A percentile compares a stretch with the other conserved stretches of the same genome.
Conservation (phyloP, 2,888 invertebrate genomes). For the Acholoe squamosa region DNA sequence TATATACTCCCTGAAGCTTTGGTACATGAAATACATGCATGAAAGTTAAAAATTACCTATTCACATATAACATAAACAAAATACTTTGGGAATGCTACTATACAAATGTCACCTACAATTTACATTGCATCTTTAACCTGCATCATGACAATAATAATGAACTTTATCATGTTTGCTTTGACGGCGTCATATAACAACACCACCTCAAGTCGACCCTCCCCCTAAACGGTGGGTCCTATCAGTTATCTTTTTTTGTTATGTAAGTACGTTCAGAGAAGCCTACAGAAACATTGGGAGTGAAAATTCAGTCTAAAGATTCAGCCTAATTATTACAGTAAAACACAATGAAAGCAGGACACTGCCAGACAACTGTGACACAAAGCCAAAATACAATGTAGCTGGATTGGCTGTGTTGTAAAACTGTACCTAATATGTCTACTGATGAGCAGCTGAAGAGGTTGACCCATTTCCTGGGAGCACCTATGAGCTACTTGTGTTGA, state of each 20-base stretch:
- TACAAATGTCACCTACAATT: conserved; percentile 54
- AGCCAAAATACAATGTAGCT: neutral
- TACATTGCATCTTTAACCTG: conserved; percentile 59
- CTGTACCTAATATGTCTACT: neutral
- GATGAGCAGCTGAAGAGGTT: neutral
- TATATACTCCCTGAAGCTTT: conserved; percentile 48
- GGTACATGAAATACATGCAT: conserved; percentile 56
- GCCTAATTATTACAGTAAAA: conserved; percentile 28
- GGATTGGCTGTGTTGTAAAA: neutral
- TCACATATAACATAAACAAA: conserved; percentile 56
- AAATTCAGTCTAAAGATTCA: conserved; percentile 21
- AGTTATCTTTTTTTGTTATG: neutral
- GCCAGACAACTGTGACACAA: conserved; percentile 23
- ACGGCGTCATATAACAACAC: neutral
- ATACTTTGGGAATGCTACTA: conserved; percentile 61
- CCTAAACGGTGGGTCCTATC: neutral
- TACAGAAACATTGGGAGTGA: neutral
- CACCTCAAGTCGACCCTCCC: conserved; percentile 28
- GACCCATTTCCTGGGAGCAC: neutral
- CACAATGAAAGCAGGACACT: neutral
- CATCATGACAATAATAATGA: conserved; percentile 43
- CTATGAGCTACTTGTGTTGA: conserved; percentile 21
- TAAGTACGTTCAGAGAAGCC: conserved; percentile 35
- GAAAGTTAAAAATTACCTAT: conserved; percentile 54
- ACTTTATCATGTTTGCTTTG: conserved; percentile 47